Base-by-base conservation (phyloP, 2,797 vertebrate species). In the Falco peregrinus region DNA sequence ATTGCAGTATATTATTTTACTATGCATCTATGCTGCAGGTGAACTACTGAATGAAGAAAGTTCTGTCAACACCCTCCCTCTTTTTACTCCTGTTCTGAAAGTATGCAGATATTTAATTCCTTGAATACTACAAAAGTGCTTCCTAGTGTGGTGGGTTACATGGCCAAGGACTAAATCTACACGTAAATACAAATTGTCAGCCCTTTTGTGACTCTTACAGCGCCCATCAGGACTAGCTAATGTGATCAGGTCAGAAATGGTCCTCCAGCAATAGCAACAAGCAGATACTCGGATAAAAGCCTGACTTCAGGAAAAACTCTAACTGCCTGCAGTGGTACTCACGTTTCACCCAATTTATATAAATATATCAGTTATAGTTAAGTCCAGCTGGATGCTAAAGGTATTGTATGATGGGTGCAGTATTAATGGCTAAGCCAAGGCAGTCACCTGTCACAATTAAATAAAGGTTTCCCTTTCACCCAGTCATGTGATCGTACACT, bases 1-100 rank as follows among this genome's bases (percentile, higher is more conserved):
- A 80, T 22, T 50, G 39, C 11, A 85, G 87, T 83, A 60, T 56
- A 90, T 94, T 87, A 89, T 87, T 91, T 89, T 87, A 59, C 57
- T 50, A 39, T 33, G 45, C 37, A 83, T 87, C 60, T 61, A 17
- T n/a, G 50, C 60, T 78, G 50, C 68, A 85, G 53, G 33, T 80
- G 41, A 83, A 80, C 18, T 20, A 64, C 39, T 31, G 53, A 92
- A 68, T 31, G 31, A 77, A 93, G 56, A 84, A 53, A 3, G 14
- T 89, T 81, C 43, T 70, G 63, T 56, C 9, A 87, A 73, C 16
- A 29, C 2, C 33, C 9, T 41, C 41, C 41, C 25, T 79, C 57
- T 53, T 95, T 80, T 76, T 31, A 65, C 9, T 69, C 33, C 51
- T 54, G 10, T 76, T 76, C 75, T 82, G 48, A 78, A 91, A 76